Conservation (phyloP, 2,113 vertebrate genomes). For the Carassius auratus region DNA sequence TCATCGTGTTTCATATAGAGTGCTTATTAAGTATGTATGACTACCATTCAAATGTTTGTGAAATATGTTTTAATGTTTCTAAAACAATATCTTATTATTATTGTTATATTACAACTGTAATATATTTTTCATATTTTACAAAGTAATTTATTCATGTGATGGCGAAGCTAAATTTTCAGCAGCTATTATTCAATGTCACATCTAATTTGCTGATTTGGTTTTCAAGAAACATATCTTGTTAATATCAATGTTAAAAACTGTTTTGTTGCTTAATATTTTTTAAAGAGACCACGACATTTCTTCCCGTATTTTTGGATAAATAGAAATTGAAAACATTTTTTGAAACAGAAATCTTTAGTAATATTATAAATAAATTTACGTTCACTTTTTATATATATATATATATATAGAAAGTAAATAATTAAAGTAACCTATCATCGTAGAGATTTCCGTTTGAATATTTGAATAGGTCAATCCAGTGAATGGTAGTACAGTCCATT, state of each 20-base stretch:
- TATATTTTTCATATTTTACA: background rate
- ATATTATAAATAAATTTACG: background rate
- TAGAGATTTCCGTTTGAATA: conserved; percentile 57
- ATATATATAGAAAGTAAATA: conserved; percentile 54
- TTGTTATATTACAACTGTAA: no score
- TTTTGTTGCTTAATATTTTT: no score
- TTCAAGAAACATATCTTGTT: background rate
- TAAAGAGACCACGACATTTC: background rate
- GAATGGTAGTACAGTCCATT: conserved; percentile 60
- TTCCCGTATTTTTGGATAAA: background rate
- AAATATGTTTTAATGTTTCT: background rate
- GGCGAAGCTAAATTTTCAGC: background rate
- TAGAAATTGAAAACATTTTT: background rate
- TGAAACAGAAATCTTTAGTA: background rate
- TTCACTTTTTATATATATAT: background rate
- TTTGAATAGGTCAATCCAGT: conserved; percentile 60
- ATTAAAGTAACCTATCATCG: conserved; percentile 63
- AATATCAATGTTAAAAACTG: no score
- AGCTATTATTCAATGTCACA: background rate
- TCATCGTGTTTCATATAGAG: background rate
- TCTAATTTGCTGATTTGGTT: background rate
- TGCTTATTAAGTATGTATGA: background rate
- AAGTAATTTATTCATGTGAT: background rate
- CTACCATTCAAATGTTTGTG: background rate
- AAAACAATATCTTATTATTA: background rate